phyloP scores from a whole-genome alignment of 2,797 vertebrate species.

The Pygocentrus nattereri region DNA sequence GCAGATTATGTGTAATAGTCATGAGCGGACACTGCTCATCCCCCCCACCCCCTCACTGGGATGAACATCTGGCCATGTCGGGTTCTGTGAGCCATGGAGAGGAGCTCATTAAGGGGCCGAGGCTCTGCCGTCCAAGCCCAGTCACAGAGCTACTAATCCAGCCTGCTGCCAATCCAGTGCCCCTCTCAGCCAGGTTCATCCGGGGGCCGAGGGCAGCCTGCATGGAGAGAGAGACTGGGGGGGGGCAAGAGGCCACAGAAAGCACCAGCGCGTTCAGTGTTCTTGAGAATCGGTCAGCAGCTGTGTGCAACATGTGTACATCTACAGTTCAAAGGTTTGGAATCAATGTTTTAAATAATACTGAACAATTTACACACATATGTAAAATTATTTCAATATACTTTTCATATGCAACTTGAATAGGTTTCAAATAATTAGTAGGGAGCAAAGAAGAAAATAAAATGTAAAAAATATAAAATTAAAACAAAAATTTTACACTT shows the following conservation, averaged over 20 bases:
- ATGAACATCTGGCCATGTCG: conserved; percentile 58
- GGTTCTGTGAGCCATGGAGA: conserved; percentile 63
- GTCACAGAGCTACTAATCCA: conserved; percentile 72
- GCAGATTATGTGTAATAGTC: conserved; percentile 13
- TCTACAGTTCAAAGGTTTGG: too few species aligned
- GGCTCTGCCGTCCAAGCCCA: conserved; percentile 48
- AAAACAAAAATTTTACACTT: too few species aligned
- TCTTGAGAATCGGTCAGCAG: conserved; percentile 30
- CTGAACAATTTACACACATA: too few species aligned
- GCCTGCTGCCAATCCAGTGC: conserved; percentile 71
- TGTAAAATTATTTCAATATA: too few species aligned
- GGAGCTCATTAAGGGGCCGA: conserved; percentile 64
- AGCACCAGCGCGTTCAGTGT: conserved; percentile 31
- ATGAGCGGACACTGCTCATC: conserved; percentile 31
- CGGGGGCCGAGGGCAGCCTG: conserved; percentile 78
- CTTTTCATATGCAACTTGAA: too few species aligned
- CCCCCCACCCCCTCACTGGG: conserved; percentile 12
- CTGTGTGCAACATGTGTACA: conserved; percentile 25
- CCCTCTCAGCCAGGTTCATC: conserved; percentile 77
- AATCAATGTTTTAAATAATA: background rate
- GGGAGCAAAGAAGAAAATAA: background rate
- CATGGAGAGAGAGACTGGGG: conserved; percentile 67
- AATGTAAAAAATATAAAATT: too few species aligned
- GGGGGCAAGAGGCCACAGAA: conserved; percentile 30
- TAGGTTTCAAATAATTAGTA: background rate